Percentiles rank a stretch among this genome's conserved stretches.
Evolutionary conservation across 1,140 invertebrate genomes (phyloP).

Genomic region (Drosophila lacertosa): DNA sequence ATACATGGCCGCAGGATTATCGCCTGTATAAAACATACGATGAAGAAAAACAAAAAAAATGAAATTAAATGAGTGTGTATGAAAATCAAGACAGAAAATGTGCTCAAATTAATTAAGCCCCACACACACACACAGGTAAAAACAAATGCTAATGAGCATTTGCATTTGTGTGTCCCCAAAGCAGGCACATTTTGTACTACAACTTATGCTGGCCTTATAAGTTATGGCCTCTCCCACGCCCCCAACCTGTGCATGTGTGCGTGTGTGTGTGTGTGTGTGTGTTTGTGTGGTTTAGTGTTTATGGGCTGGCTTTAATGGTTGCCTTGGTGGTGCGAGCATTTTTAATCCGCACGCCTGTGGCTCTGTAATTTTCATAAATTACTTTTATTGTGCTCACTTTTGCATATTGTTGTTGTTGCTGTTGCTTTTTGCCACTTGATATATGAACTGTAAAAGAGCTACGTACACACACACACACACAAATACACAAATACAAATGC

Average conservation of each 20-base stretch:
- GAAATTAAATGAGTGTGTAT: neutral
- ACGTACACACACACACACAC: slow-evolving; percentile 39
- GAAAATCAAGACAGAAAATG: slow-evolving; percentile 37
- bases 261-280: slow-evolving; percentile 7
- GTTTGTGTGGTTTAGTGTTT: slow-evolving; percentile 16
- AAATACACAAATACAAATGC: slow-evolving; percentile 23
- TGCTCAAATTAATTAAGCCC: slow-evolving; percentile 74
- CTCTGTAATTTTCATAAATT: slow-evolving; percentile 81
- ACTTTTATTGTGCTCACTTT: slow-evolving; percentile 78
- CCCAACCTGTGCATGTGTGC: slow-evolving; percentile 15
- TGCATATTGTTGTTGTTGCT: slow-evolving; percentile 17
- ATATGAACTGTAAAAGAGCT: slow-evolving; percentile 70
- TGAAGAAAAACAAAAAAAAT: slow-evolving; percentile 9
- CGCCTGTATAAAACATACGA: slow-evolving; percentile 80
- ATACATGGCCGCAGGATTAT: slow-evolving; percentile 87
- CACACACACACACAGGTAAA: slow-evolving; percentile 30
- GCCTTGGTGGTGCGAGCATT: slow-evolving; percentile 47
- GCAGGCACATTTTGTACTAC: slow-evolving; percentile 33
- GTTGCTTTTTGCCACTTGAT: slow-evolving; percentile 48
- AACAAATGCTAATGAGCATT: slow-evolving; percentile 76
- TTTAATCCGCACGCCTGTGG: slow-evolving; percentile 79
- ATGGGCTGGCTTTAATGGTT: slow-evolving; percentile 17
- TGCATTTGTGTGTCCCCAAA: slow-evolving; percentile 37
- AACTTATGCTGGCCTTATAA: slow-evolving; percentile 65
- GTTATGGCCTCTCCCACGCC: slow-evolving; percentile 56